Base-by-base conservation (phyloP, 1,140 invertebrate species). In the Drosophila teissieri region DNA sequence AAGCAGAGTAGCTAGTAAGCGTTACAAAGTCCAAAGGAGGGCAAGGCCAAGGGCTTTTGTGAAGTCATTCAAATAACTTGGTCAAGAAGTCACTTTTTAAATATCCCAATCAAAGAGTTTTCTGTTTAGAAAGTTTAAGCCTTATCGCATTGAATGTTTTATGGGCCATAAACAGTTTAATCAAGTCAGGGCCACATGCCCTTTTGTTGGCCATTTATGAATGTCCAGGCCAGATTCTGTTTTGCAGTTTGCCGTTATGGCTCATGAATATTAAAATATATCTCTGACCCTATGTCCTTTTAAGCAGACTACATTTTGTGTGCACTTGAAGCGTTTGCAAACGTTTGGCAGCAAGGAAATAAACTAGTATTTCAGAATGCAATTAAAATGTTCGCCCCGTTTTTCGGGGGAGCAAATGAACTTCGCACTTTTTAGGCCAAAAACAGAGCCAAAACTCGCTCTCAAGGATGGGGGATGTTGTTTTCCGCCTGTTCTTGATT, bases 221-320 rank as follows among this genome's bases (percentile, higher is more conserved):
- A 56, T 56, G 58, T 36, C 57, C 39, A 42, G 45, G 27, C 57
- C 64, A 53, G 64, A 74, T 64, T 45, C 42, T 15, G 54, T 49
- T 49, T 60, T 74, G 51, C 31, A 52, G 49, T 70, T 62, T 34
- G 48, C 31, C 24, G 39, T 48, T 75, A 49, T 53, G 52, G 37
- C 76, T 76, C 63, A 82, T 86, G 82, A 81, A 86, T 86, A 81
- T 86, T 86, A 78, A 85, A 84, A 58, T 58, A 78, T 64, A 40
- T 86, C 46, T 83, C 52, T 80, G 84, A 89, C 83, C 83, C 67
- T 83, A 89, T 80, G 80, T 74, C 63, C 68, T 74, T 40, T 72
- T 40, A 31, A 37, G 63, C 52, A 49, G 51, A 63, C 34, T 37
- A 63, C 34, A 40, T 44, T 60, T 57, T 57, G 46, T 52, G 63